Percentiles rank a stretch among this genome's conserved stretches.
These are phyloP conservation scores for Nothura maculosa DNA, from an alignment of 2,797 vertebrate species.

Conservation along the genomic window DNA sequence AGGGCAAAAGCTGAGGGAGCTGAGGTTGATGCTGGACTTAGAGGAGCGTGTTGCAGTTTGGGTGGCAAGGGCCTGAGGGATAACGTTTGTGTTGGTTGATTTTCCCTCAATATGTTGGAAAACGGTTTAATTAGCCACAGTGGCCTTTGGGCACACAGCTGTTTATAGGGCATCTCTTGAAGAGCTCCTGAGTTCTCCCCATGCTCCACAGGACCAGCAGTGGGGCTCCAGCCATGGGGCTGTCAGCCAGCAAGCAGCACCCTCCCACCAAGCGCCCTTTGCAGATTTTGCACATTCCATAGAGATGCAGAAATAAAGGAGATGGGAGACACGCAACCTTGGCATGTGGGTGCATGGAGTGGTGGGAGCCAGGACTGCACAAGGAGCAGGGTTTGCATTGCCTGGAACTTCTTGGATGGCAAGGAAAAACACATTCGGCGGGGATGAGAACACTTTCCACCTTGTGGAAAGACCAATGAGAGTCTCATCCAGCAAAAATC, in stretches of 20 bases:
- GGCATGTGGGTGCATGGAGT: fast-evolving
- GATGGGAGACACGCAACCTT: fast-evolving
- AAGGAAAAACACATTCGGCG: neutral
- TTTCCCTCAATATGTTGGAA: conserved; percentile 30
- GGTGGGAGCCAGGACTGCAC: neutral
- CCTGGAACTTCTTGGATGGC: neutral
- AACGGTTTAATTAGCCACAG: conserved; percentile 50
- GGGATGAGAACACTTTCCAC: neutral
- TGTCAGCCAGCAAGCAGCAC: neutral
- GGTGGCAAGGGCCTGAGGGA: conserved; percentile 32
- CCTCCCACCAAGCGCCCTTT: neutral
- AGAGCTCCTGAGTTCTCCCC: neutral
- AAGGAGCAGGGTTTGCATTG: neutral
- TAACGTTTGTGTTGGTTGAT: neutral
- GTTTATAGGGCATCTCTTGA: neutral
- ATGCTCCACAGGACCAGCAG: neutral
- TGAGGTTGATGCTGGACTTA: neutral
- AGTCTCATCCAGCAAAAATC: neutral
- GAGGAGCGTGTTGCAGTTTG: neutral
- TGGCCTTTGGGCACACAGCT: neutral
- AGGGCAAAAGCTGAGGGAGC: neutral
- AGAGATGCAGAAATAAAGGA: neutral
- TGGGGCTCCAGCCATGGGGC: neutral
- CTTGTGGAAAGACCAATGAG: fast-evolving
- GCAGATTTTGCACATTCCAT: neutral